These are phyloP conservation scores for Sebastes nivosus DNA, from an alignment of 2,797 vertebrate species.

Conservation along the genomic window DNA sequence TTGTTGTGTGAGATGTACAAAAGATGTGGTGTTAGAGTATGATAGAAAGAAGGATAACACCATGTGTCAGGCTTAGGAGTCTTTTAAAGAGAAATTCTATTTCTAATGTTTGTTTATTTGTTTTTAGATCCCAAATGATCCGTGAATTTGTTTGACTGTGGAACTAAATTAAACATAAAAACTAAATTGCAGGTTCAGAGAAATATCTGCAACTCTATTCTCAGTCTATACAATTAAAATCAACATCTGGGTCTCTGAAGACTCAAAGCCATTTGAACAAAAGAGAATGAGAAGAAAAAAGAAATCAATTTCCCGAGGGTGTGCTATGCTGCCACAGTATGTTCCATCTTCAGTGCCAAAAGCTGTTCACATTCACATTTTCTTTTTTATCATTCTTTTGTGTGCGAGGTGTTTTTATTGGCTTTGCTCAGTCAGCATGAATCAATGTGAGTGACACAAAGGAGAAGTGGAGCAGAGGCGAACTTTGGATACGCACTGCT, in stretches of 20 bases:
- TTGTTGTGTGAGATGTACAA: background rate
- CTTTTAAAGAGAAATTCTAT: background rate
- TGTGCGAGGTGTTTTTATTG: slow-evolving; percentile 2
- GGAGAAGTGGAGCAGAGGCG: slow-evolving; percentile 3
- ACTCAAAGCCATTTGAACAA: slow-evolving; percentile 7
- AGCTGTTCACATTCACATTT: slow-evolving; percentile 17
- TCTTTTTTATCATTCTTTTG: slow-evolving; percentile 27
- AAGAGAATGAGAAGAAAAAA: background rate
- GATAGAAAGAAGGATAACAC: background rate
- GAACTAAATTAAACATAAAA: slow-evolving; percentile 6
- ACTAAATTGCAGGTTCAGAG: slow-evolving; percentile 4
- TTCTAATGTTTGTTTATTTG: background rate
- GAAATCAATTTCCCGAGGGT: slow-evolving; percentile 14
- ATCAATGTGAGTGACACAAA: slow-evolving; percentile 46
- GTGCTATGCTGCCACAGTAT: background rate
- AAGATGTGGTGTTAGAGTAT: background rate
- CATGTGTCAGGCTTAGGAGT: background rate
- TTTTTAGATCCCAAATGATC: background rate
- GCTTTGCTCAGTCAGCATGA: slow-evolving; percentile 50
- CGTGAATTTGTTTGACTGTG: background rate
- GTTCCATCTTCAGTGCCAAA: background rate
- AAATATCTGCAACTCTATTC: background rate
- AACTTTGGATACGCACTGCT: slow-evolving; percentile 6
- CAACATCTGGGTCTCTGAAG: slow-evolving; percentile 25
- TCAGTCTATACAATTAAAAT: slow-evolving; percentile 21